Percentiles rank a stretch among this genome's conserved stretches.
These are phyloP conservation scores for Conchocele bisecta DNA, from an alignment of 2,888 invertebrate genomes.

Conservation along the genomic window DNA sequence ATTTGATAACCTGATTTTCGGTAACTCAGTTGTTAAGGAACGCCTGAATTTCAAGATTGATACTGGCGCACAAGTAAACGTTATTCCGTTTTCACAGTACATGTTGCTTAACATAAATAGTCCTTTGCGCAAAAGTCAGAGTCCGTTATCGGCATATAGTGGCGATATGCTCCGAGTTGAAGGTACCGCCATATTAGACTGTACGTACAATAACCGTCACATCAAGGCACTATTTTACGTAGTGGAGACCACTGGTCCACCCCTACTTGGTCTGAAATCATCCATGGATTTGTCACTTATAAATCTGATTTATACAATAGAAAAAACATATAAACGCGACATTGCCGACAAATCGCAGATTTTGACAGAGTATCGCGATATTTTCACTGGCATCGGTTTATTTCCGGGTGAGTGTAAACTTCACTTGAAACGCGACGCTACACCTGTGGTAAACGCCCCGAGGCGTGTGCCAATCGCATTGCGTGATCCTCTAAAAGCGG, in stretches of 20 bases:
- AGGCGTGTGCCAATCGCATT: conserved; percentile 15
- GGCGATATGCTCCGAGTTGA: conserved; percentile 10
- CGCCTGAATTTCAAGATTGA: conserved; percentile 14
- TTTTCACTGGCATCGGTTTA: conserved; percentile 5
- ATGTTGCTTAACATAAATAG: neutral
- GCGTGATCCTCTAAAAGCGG: neutral
- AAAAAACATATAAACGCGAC: too few relatives aligned
- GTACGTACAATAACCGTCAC: neutral
- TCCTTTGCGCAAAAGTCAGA: neutral
- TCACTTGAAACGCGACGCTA: conserved; percentile 7
- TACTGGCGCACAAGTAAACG: conserved; percentile 21
- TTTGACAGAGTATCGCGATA: too few relatives aligned
- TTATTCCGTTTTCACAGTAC: conserved; percentile 4
- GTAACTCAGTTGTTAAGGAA: neutral
- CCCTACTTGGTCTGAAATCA: conserved; percentile 3
- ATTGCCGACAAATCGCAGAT: too few relatives aligned
- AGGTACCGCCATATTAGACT: neutral
- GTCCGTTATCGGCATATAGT: conserved; percentile 10
- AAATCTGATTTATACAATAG: conserved; percentile 8
- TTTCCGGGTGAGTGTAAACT: conserved; percentile 9
- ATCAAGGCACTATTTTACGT: neutral
- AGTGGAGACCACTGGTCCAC: conserved; percentile 8
- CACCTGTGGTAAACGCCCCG: conserved; percentile 21
- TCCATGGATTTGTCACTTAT: conserved; percentile 7
- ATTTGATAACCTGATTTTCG: conserved; percentile 9